phyloP scores from a whole-genome alignment of 2,113 vertebrate species.

The Willisornis vidua region DNA sequence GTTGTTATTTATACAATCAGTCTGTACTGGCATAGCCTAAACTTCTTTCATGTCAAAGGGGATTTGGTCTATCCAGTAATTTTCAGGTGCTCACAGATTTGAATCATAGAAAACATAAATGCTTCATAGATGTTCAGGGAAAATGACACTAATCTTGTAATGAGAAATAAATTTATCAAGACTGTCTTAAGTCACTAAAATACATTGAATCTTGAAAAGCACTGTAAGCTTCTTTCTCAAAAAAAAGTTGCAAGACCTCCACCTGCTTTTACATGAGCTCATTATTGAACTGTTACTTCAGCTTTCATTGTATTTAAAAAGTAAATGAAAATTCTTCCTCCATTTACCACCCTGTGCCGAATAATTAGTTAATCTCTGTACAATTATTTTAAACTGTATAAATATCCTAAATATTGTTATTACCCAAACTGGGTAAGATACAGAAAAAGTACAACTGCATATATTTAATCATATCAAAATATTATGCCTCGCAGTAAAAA shows the following conservation, averaged over 20 bases:
- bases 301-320: not conserved
- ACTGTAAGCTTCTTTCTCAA: not conserved
- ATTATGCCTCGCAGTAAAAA: not conserved
- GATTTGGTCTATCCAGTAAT: not conserved
- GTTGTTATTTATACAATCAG: not conserved
- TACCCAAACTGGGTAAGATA: not conserved
- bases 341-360: not conserved
- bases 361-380: constrained; percentile 12
- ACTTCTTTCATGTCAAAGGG: not conserved
- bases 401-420: not conserved
- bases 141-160: not conserved
- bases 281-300: not conserved
- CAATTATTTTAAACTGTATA: constrained; percentile 24
- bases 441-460: not conserved
- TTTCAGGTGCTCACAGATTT: not conserved
- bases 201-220: not conserved
- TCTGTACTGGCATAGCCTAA: not conserved
- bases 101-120: not conserved
- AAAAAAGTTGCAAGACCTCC: not conserved
- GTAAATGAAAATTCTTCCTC: not conserved
- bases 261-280: not conserved
- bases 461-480: not conserved
- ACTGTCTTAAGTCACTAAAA: not conserved
- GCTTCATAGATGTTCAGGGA: not conserved
- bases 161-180: not conserved